Evolutionary conservation across 2,797 vertebrate genomes (phyloP).

Genomic region (Pachyuromys duprasi): DNA sequence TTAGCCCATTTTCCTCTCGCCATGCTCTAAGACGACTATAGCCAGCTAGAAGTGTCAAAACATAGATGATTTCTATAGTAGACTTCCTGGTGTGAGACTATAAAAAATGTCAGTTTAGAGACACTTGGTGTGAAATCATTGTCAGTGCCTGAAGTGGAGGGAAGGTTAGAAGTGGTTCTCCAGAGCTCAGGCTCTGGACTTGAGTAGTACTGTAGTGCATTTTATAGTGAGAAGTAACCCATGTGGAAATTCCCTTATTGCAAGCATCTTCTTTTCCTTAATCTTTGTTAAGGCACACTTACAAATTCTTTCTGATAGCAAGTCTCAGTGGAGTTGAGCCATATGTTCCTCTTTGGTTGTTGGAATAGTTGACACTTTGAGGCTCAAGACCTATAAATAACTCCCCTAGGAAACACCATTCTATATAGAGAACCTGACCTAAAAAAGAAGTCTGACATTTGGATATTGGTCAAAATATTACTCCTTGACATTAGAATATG

Average conservation of each 20-base stretch:
- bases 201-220: neutral
- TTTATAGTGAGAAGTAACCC: neutral
- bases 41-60: constrained; percentile 19
- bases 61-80: constrained; percentile 27
- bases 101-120: constrained; percentile 3
- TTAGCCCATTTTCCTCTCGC: neutral
- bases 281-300: constrained; percentile 38
- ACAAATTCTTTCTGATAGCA: constrained; percentile 59
- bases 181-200: neutral
- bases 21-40: neutral
- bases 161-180: neutral
- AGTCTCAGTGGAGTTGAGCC: constrained; percentile 61
- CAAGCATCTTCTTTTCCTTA: constrained; percentile 27
- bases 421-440: constrained; percentile 54
- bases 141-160: neutral
- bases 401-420: constrained; percentile 50
- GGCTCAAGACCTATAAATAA: constrained; percentile 75
- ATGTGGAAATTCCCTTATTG: constrained; percentile 19
- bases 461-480: constrained; percentile 80
- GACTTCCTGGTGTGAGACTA: neutral
- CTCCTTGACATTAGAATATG: constrained; percentile 19
- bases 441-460: constrained; percentile 66
- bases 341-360: constrained; percentile 68
- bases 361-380: constrained; percentile 64
- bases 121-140: neutral